phyloP scores from a whole-genome alignment of 2,888 invertebrate species.

The Tethea ocularis region DNA sequence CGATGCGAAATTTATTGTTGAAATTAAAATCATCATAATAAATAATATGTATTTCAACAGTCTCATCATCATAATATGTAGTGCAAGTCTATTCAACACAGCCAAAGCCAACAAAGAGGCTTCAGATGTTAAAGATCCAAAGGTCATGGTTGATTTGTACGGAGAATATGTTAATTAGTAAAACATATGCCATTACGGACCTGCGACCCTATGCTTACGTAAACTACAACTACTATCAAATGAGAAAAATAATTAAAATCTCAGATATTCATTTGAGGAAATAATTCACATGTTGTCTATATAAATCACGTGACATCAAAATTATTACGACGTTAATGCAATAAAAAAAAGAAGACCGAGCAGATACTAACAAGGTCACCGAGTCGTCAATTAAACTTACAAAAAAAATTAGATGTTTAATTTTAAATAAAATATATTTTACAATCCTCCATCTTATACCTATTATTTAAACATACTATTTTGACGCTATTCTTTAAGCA shows the following conservation, averaged over 20 bases:
- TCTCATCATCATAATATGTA: too few relatives aligned
- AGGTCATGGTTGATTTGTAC: not conserved
- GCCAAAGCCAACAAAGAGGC: too few relatives aligned
- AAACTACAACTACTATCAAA: not conserved
- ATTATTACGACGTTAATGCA: slow-evolving; percentile 10
- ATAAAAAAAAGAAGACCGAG: not conserved
- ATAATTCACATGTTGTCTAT: not conserved
- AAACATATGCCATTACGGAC: slow-evolving; percentile 5
- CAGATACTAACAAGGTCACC: not conserved
- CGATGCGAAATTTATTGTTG: not conserved
- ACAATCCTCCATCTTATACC: too few relatives aligned
- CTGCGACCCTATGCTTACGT: not conserved
- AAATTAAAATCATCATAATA: not conserved
- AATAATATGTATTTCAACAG: too few relatives aligned
- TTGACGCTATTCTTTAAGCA: too few relatives aligned
- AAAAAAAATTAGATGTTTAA: not conserved
- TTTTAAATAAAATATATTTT: too few relatives aligned
- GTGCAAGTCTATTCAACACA: too few relatives aligned
- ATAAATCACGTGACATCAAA: not conserved
- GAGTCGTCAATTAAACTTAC: not conserved
- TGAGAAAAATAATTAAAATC: not conserved
- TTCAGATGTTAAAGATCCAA: not conserved
- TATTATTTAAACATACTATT: too few relatives aligned
- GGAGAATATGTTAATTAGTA: not conserved
- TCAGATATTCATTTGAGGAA: not conserved